Evolutionary conservation across 2,113 vertebrate genomes (phyloP).

Genomic region (Scalopus aquaticus): DNA sequence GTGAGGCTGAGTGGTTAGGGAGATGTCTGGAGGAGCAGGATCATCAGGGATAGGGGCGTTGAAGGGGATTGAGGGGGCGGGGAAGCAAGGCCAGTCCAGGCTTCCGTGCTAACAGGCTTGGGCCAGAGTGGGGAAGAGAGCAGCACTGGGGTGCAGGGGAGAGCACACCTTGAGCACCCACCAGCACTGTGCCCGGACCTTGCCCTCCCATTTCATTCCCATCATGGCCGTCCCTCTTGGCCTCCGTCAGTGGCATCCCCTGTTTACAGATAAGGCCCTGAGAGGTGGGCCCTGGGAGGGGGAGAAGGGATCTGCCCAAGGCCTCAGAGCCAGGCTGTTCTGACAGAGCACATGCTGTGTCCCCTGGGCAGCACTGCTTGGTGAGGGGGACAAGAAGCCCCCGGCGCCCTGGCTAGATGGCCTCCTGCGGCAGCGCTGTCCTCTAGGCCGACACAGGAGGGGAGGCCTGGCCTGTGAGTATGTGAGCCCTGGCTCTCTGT

Average conservation of each 20-base stretch:
- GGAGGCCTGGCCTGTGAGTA: neutral
- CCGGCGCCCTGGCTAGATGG: neutral
- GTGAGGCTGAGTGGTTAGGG: neutral
- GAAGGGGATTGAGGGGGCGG: too few relatives aligned
- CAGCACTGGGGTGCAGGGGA: rapidly evolving
- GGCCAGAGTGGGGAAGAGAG: neutral
- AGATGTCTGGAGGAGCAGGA: neutral
- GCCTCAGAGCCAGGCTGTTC: neutral
- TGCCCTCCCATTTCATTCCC: neutral
- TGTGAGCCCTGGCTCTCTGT: neutral
- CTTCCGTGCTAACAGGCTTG: neutral
- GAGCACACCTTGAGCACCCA: neutral
- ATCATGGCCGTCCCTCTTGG: neutral
- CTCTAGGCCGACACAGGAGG: neutral
- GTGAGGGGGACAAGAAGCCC: neutral
- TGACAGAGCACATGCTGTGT: neutral
- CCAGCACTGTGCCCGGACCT: neutral
- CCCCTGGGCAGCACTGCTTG: neutral
- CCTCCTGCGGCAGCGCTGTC: neutral
- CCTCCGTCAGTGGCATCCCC: neutral
- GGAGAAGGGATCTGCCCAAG: neutral
- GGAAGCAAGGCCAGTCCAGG: neutral
- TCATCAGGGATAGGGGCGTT: neutral
- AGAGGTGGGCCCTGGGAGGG: neutral
- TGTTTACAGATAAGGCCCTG: neutral